Conservation (phyloP, 2,797 vertebrate species). For the Mico argentatus region DNA sequence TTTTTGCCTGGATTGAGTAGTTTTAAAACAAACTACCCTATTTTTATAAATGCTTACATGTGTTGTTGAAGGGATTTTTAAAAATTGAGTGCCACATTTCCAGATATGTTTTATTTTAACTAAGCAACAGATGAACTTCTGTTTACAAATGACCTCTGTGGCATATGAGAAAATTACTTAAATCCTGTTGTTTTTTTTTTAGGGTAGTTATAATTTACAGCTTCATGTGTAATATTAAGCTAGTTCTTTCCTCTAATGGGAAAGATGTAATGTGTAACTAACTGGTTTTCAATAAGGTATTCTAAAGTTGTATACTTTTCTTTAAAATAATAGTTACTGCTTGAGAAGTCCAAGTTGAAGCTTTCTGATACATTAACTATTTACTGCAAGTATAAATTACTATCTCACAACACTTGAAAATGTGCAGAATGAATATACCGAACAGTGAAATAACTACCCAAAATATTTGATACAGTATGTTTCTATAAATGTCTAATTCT, state of each 20-base stretch:
- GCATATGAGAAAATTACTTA: constrained; percentile 38
- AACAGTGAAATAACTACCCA: constrained; percentile 45
- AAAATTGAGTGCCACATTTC: constrained; percentile 24
- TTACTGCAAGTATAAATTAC: constrained; percentile 41
- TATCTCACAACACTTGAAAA: constrained; percentile 41
- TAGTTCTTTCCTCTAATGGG: neutral
- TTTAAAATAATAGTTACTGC: neutral
- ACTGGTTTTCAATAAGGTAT: constrained; percentile 38
- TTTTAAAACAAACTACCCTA: constrained; percentile 45
- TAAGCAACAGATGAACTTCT: constrained; percentile 45
- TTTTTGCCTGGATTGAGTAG: constrained; percentile 49
- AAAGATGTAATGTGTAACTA: constrained; percentile 24
- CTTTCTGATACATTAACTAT: constrained; percentile 46
- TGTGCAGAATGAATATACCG: constrained; percentile 36
- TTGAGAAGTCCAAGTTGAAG: constrained; percentile 36
- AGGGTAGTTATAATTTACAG: constrained; percentile 40
- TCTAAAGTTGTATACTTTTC: constrained; percentile 33
- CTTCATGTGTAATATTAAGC: constrained; percentile 8
- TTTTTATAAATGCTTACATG: constrained; percentile 50
- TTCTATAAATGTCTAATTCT: constrained; percentile 30
- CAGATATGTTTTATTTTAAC: constrained; percentile 40
- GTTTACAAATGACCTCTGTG: constrained; percentile 41
- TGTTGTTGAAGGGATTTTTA: constrained; percentile 33
- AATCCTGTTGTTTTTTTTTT: neutral
- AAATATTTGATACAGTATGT: constrained; percentile 8